phyloP scores from a whole-genome alignment of 2,888 invertebrate genomes.

The Oxystoma pomonae region DNA sequence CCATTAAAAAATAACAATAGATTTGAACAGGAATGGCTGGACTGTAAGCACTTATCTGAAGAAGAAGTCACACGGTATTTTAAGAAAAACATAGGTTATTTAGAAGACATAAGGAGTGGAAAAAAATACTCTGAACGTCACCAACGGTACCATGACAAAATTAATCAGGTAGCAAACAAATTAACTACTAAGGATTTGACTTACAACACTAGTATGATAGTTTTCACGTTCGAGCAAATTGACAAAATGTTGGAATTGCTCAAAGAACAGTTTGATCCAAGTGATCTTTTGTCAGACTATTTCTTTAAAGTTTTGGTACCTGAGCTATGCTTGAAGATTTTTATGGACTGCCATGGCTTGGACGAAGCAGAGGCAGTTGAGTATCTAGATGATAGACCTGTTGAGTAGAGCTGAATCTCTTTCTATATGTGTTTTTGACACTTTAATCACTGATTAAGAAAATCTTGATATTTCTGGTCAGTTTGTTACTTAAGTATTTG shows the following conservation, averaged over 20 bases:
- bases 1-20: slow-evolving; percentile 13
- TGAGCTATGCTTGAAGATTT: slow-evolving; percentile 39
- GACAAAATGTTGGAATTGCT: slow-evolving; percentile 32
- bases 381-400: slow-evolving; percentile 34
- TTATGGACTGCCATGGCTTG: slow-evolving; percentile 38
- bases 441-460: too few species aligned
- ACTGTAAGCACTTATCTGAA: slow-evolving; percentile 30
- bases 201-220: slow-evolving; percentile 35
- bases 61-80: slow-evolving; percentile 27
- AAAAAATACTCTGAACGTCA: slow-evolving; percentile 27
- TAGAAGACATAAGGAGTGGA: slow-evolving; percentile 26
- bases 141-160: slow-evolving; percentile 16
- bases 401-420: slow-evolving; percentile 14
- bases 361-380: slow-evolving; percentile 28
- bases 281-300: slow-evolving; percentile 32
- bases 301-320: slow-evolving; percentile 41
- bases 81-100: slow-evolving; percentile 20
- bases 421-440: neutral
- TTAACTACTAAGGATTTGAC: slow-evolving; percentile 30
- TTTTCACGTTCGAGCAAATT: slow-evolving; percentile 37
- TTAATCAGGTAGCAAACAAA: slow-evolving; percentile 6
- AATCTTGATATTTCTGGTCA: too few species aligned
- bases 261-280: slow-evolving; percentile 31
- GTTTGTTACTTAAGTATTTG: too few species aligned
- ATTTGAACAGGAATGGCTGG: slow-evolving; percentile 16